Evolutionary conservation across 2,797 vertebrate genomes (phyloP), one percentile per base, ranked within the genome.

Genomic region (Emydoidea blandingii): DNA sequence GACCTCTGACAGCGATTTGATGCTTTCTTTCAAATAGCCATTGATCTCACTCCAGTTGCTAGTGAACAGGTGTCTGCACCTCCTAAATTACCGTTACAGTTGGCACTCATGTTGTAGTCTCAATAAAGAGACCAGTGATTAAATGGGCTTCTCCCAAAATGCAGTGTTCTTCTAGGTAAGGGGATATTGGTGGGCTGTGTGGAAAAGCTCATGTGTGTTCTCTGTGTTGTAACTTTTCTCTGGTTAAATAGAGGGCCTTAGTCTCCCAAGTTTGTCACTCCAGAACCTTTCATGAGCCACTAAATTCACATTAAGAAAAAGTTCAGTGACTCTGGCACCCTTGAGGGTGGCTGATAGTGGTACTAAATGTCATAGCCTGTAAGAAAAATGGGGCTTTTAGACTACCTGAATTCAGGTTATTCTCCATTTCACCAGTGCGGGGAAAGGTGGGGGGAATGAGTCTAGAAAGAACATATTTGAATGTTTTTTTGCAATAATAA

Each of bases 141-240:
- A 18, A 11, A 3, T 53, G 6, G 3, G 2, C 31, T 1, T 11
- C 34, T 80, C 34, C 47, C 65, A 29, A 12, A 3, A 21, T 59
- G 37, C 56, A 54, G 50, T n/a, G 68, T 5, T 37, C 19, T 72
- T 25, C n/a, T 23, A 78, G 53, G 47, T 14, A 25, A 41, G 81
- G 84, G 54, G 76, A 89, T 74, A 79, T 29, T 6, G 23, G 34
- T 68, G 31, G 31, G 59, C 59, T 7, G 15, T 37, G 65, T 37
- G 9, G 4, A 68, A 68, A 37, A 37, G n/a, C 65, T 68, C n/a
- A 6, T 41, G 4, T 83, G 44, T 41, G 25, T 57, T 34, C 79
- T 74, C 81, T n/a, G 50, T 62, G 44, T 37, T 83, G 23, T 47
- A 90, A 62, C 23, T 83, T 79, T 93, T 82, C 2, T 81, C 25